These are phyloP conservation scores for Anomalospiza imberbis DNA, from an alignment of 2,797 vertebrate genomes.

Conservation along the genomic window DNA sequence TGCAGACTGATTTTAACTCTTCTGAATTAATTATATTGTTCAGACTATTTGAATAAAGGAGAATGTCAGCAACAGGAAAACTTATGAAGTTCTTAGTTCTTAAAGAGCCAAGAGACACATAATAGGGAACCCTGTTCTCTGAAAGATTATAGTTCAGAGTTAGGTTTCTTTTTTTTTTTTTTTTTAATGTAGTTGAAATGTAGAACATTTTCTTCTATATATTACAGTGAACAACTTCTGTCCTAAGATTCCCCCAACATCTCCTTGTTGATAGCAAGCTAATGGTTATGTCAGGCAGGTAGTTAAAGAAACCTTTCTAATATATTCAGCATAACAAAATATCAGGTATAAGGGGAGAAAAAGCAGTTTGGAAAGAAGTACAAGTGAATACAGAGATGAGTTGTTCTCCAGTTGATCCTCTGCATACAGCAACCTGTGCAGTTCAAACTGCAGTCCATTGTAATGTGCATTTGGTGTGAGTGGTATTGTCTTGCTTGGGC, in stretches of 20 bases:
- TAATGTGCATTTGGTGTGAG: not conserved
- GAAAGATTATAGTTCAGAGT: not conserved
- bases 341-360: not conserved
- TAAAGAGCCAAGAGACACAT: not conserved
- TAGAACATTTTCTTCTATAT: not conserved
- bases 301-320: not conserved
- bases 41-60: not conserved
- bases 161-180: rapidly evolving
- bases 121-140: not conserved
- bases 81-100: not conserved
- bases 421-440: not conserved
- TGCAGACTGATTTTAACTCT: not conserved
- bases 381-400: not conserved
- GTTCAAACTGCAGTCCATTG: not conserved
- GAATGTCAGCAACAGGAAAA: not conserved
- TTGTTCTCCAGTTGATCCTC: not conserved
- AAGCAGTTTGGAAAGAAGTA: not conserved
- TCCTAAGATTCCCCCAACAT: not conserved
- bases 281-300: not conserved
- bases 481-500: not conserved
- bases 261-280: not conserved
- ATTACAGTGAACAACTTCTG: not conserved
- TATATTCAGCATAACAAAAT: not conserved
- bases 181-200: not conserved
- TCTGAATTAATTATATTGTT: not conserved